Evolutionary conservation across 2,888 invertebrate species (phyloP).

Genomic region (Tupiocoris notatus): DNA sequence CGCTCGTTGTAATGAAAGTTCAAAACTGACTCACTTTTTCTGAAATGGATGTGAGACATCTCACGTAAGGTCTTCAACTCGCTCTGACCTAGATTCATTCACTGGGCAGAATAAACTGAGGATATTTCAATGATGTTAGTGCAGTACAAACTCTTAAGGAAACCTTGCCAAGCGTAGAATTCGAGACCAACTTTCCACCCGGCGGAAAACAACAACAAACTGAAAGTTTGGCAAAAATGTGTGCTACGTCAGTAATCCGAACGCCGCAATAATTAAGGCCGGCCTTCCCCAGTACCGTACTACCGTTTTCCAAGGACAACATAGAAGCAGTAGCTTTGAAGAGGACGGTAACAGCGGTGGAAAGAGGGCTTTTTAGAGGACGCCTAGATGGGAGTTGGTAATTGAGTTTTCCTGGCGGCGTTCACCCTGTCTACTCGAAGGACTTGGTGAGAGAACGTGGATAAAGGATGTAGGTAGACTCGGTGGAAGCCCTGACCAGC

Average conservation of each 20-base stretch:
- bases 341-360: neutral
- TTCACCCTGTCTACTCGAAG: neutral
- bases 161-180: no score
- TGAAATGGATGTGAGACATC: no score
- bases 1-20: no score
- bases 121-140: no score
- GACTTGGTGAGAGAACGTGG: neutral
- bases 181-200: neutral
- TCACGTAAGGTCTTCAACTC: no score
- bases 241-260: neutral
- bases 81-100: no score
- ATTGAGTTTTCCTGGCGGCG: neutral
- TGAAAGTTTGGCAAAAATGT: neutral
- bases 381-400: neutral
- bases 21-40: no score
- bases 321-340: neutral
- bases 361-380: neutral
- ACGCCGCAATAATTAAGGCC: neutral
- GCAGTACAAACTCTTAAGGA: no score
- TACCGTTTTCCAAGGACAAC: neutral
- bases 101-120: no score
- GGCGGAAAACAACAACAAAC: neutral
- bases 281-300: neutral
- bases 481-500: neutral
- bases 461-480: neutral